Percentiles rank a stretch among this genome's conserved stretches.
Evolutionary conservation across 2,888 invertebrate species (phyloP).

Genomic region (Bugula neritina): DNA sequence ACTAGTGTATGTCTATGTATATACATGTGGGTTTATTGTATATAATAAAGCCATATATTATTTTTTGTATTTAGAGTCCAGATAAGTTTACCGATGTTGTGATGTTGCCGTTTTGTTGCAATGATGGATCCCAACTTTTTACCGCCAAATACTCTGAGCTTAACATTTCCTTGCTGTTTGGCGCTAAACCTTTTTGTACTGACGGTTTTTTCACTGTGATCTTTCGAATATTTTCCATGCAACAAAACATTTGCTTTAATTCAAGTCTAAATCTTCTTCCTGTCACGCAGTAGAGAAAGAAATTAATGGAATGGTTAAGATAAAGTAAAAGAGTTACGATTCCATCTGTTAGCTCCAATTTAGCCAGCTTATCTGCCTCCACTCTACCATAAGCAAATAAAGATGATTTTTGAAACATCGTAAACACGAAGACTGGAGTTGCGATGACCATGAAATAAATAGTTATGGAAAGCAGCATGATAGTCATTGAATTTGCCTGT

Average conservation of each 20-base stretch:
- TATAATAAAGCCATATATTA: no score
- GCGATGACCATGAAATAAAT: not conserved
- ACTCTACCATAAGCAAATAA: not conserved
- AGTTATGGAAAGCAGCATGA: not conserved
- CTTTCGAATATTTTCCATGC: not conserved
- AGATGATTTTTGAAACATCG: not conserved
- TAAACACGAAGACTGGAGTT: constrained; percentile 16
- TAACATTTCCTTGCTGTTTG: not conserved
- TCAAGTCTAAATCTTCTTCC: constrained; percentile 32
- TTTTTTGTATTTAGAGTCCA: not conserved
- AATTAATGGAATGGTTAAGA: constrained; percentile 21
- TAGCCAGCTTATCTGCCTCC: not conserved
- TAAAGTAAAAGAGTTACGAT: not conserved
- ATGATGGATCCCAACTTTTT: not conserved
- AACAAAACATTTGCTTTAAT: not conserved
- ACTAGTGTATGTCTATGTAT: no score
- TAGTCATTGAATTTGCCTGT: constrained; percentile 3
- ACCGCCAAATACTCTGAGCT: not conserved
- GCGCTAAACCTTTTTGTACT: not conserved
- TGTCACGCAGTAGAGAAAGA: constrained; percentile 1
- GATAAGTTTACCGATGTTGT: not conserved
- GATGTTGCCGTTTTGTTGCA: not conserved
- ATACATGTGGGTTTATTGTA: no score
- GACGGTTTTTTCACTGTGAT: not conserved
- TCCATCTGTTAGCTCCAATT: constrained; percentile 6